These are phyloP conservation scores for Aselliscus stoliczkanus DNA, from an alignment of 2,797 vertebrate species.

Conservation along the genomic window DNA sequence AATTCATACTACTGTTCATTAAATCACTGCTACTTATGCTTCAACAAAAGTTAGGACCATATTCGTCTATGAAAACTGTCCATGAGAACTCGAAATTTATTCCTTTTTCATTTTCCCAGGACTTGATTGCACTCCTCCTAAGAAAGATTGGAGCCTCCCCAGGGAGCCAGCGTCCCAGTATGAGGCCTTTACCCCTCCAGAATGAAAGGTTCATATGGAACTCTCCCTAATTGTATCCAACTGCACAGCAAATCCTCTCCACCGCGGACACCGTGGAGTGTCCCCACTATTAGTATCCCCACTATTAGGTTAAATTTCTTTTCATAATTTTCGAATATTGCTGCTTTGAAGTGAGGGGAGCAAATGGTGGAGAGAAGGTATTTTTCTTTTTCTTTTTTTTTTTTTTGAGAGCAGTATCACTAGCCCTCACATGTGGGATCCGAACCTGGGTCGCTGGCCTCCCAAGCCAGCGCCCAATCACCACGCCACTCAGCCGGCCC, in stretches of 20 bases:
- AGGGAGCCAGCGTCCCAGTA: not conserved
- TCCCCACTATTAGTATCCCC: not conserved
- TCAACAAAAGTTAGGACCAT: not conserved
- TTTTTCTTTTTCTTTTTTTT: too few species aligned
- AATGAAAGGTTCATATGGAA: not conserved
- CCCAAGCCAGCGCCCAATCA: too few species aligned
- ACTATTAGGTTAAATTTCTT: not conserved
- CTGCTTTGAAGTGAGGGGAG: not conserved
- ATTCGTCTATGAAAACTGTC: not conserved
- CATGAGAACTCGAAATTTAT: not conserved
- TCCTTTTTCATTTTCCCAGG: slow-evolving; percentile 10
- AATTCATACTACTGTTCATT: not conserved
- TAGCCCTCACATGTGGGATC: too few species aligned
- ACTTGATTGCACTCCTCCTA: not conserved
- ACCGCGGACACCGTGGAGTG: fast-evolving
- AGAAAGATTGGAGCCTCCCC: not conserved
- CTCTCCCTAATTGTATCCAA: not conserved
- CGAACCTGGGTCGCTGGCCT: too few species aligned
- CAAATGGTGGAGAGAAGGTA: not conserved
- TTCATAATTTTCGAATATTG: not conserved
- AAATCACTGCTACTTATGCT: not conserved
- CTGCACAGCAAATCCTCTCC: not conserved
- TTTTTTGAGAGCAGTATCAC: too few species aligned
- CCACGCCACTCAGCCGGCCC: too few species aligned
- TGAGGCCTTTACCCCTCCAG: not conserved